Evolutionary conservation across 2,113 vertebrate genomes (phyloP), one percentile per base, ranked within the genome.

Genomic region (Syngnathus scovelli): DNA sequence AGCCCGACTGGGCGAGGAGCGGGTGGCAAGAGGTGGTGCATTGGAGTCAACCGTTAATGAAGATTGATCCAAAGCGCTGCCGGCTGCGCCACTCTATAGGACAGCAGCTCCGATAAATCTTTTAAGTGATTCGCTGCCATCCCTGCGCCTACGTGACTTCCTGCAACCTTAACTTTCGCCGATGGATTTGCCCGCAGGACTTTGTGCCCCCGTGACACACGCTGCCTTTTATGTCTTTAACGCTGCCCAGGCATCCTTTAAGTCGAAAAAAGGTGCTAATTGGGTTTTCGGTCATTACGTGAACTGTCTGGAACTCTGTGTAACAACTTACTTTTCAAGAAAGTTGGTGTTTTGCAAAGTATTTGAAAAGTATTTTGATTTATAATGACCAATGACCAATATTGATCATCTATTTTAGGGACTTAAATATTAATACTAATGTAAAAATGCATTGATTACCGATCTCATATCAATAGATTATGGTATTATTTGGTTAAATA

Each of bases 31-130:
- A 64, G 64, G 66, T 67, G 73, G 48, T 51, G 58, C 71, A 72
- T 33, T 68, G 64, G 36, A 75, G 69, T 74, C 59, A 65, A 66
- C 69, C 60, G 54, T 74, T 86, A 84, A 86, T 83, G 69, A 85
- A 85, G 76, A 83, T 80, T 74, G 80, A 83, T 79, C 77, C 66
- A 55, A 72, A 65, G 61, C 43, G 72, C 55, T 43, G 43, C 71
- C 49, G 65, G 70, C 68, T 51, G 64, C 7, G 9, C 48, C 61
- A 71, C 68, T 56, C 78, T 72, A 59, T 44, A 52, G 75, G 75
- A 79, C 52, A 51, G 64, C 67, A 55, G 39, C 36, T 52, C 19
- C 67, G 61, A 80, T 83, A 83, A 77, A 87, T 87, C 83, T 83
- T 33, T 72, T 38, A 54, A 21, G 68, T 69, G 71, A 80, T 65